A percentile compares a stretch with the other conserved stretches of the same genome.
phyloP scores from a whole-genome alignment of 2,113 vertebrate genomes.

The Oreamnos americanus region DNA sequence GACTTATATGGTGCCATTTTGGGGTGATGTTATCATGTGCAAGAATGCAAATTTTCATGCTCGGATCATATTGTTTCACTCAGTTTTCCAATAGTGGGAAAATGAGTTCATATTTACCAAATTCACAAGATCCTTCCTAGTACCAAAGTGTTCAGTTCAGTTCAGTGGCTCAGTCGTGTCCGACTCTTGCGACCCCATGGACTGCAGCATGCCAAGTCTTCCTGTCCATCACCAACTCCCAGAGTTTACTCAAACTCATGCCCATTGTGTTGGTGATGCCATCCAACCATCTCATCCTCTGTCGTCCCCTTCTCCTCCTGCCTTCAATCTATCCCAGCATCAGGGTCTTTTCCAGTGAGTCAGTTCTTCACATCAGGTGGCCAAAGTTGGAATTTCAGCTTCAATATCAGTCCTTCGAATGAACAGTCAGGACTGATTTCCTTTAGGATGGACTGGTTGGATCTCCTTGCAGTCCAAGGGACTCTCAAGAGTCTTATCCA shows the following conservation, averaged over 20 bases:
- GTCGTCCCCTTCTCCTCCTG: not conserved
- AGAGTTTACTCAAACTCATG: not conserved
- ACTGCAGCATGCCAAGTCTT: not conserved
- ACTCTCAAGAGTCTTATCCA: not conserved
- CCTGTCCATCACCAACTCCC: not conserved
- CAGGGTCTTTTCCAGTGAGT: not conserved
- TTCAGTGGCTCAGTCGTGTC: not conserved
- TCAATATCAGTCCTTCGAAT: not conserved
- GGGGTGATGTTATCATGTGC: not conserved
- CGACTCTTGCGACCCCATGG: accelerated
- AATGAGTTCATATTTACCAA: not conserved
- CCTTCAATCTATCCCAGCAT: not conserved
- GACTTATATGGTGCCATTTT: not conserved
- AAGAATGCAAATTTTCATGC: not conserved
- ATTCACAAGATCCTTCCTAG: not conserved
- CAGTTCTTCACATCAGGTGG: not conserved
- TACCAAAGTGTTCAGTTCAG: not conserved
- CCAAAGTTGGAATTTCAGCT: not conserved
- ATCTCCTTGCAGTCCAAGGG: not conserved
- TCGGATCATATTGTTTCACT: not conserved
- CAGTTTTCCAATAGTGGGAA: not conserved
- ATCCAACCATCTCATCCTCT: not conserved
- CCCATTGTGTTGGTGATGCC: not conserved
- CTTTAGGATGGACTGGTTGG: not conserved
- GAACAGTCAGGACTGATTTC: not conserved